Conservation (phyloP, 2,797 vertebrate genomes). For the Sylvilagus floridanus region DNA sequence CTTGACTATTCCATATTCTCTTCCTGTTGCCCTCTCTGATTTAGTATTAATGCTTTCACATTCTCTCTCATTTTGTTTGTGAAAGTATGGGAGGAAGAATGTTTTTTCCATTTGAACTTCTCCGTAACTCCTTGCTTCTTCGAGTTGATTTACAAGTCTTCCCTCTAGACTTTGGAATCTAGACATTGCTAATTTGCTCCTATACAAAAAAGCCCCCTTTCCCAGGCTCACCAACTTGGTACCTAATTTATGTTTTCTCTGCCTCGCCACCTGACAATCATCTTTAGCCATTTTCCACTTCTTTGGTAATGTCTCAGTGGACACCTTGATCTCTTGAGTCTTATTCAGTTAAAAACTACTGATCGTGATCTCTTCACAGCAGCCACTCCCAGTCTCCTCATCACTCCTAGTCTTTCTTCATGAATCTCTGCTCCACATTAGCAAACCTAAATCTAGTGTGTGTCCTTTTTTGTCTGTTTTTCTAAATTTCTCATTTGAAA, state of each 20-base stretch:
- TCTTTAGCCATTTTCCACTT: neutral
- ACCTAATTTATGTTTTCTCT: neutral
- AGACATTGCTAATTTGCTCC: neutral
- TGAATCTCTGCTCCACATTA: neutral
- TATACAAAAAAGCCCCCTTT: neutral
- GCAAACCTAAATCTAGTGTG: neutral
- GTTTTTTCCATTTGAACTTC: neutral
- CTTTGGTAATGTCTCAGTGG: neutral
- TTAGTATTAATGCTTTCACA: neutral
- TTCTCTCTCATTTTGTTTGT: neutral
- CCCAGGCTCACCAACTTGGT: accelerated
- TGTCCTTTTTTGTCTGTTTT: neutral
- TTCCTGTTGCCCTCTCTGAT: neutral
- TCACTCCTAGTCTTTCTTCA: neutral
- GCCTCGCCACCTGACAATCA: neutral
- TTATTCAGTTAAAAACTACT: neutral
- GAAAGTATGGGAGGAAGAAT: accelerated
- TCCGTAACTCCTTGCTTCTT: neutral
- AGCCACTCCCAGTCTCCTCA: neutral
- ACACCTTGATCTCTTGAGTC: neutral
- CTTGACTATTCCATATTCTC: neutral
- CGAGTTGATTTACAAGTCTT: neutral
- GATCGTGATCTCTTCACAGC: accelerated
- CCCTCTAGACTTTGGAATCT: neutral
- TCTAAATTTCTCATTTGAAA: slow-evolving; percentile 9